Evolutionary conservation across 2,888 invertebrate species (phyloP).

Genomic region (Automeris io): DNA sequence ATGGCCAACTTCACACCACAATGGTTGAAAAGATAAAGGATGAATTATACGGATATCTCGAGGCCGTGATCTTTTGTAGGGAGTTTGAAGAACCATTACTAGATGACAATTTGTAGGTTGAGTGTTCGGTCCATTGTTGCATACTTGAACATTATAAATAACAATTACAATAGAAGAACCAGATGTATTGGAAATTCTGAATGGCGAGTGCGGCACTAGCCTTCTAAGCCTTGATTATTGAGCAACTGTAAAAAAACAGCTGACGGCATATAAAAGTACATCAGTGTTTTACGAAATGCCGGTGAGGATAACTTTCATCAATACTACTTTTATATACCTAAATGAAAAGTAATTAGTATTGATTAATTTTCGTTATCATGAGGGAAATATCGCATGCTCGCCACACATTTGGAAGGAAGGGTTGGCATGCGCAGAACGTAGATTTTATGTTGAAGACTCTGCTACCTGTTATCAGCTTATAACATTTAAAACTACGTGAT

Average conservation of each 20-base stretch:
- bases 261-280: background rate
- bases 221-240: background rate
- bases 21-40: slow-evolving; percentile 62
- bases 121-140: slow-evolving; percentile 53
- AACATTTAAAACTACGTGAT: too few species aligned
- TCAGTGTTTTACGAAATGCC: background rate
- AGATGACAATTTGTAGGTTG: slow-evolving; percentile 70
- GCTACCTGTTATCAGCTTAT: too few species aligned
- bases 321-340: too few species aligned
- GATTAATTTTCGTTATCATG: too few species aligned
- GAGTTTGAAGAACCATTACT: slow-evolving; percentile 38
- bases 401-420: too few species aligned
- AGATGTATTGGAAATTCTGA: slow-evolving; percentile 41
- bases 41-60: slow-evolving; percentile 72
- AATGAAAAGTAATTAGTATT: too few species aligned
- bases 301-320: too few species aligned
- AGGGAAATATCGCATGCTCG: too few species aligned
- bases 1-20: slow-evolving; percentile 65
- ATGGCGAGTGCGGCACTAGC: background rate
- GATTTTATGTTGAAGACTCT: too few species aligned
- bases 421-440: too few species aligned
- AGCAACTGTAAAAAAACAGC: background rate
- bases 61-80: slow-evolving; percentile 63
- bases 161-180: slow-evolving; percentile 58
- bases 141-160: slow-evolving; percentile 53